phyloP scores from a whole-genome alignment of 2,888 invertebrate genomes.

The Ophonus ardosiacus region DNA sequence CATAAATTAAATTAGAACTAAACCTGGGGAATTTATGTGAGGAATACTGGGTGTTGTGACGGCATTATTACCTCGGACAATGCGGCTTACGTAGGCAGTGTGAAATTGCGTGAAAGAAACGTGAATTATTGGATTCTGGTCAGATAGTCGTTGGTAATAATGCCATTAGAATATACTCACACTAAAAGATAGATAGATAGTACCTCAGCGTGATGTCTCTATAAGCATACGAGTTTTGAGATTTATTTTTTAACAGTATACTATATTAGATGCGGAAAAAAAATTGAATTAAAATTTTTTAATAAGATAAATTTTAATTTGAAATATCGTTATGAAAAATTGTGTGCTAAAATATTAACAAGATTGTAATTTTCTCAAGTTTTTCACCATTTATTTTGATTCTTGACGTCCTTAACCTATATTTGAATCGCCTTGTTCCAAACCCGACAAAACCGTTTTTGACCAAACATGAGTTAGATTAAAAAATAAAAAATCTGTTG shows the following conservation, averaged over 20 bases:
- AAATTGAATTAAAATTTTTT: neutral
- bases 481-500: too few species aligned
- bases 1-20: conserved; percentile 52
- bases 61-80: conserved; percentile 34
- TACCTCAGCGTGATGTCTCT: conserved; percentile 28
- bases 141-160: conserved; percentile 23
- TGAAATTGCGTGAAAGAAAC: conserved; percentile 40
- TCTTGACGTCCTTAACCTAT: too few species aligned
- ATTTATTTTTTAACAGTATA: conserved; percentile 5
- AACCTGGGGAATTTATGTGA: conserved; percentile 26
- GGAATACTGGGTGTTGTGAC: conserved; percentile 30
- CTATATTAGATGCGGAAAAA: neutral
- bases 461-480: too few species aligned
- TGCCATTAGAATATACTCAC: conserved; percentile 21
- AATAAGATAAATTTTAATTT: neutral
- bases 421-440: too few species aligned
- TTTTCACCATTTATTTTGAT: too few species aligned
- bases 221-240: neutral
- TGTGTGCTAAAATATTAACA: neutral
- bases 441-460: too few species aligned
- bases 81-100: conserved; percentile 38
- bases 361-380: neutral
- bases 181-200: neutral
- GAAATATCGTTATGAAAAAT: neutral
- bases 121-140: conserved; percentile 41